Conservation (phyloP, 92 coral and sea anemone genomes). For the Porites divaricata region DNA sequence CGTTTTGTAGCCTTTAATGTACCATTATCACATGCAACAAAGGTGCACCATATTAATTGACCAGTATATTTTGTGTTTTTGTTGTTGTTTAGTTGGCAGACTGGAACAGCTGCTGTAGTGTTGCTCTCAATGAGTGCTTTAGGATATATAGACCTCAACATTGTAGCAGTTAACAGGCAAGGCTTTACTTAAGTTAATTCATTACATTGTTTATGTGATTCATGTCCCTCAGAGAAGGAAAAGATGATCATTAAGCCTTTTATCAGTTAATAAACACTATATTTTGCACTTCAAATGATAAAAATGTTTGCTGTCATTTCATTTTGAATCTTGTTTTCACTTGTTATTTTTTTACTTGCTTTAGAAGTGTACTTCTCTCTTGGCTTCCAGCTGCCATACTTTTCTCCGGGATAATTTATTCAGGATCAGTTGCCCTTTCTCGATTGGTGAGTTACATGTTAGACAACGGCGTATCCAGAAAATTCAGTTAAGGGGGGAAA, state of each 20-base stretch:
- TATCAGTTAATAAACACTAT: no score
- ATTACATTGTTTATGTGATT: neutral
- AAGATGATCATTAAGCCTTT: neutral
- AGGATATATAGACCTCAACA: constrained; percentile 75
- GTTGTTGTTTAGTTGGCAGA: constrained; percentile 81
- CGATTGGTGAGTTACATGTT: constrained; percentile 70
- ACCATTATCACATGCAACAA: no score
- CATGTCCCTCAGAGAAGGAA: neutral
- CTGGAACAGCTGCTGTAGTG: constrained; percentile 70
- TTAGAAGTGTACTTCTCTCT: neutral
- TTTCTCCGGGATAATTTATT: constrained; percentile 83
- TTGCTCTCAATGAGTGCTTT: constrained; percentile 70
- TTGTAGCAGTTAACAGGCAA: constrained; percentile 73
- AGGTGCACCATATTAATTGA: neutral
- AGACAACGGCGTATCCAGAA: no score
- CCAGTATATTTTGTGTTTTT: neutral
- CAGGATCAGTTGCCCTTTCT: constrained; percentile 94
- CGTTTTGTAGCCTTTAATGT: no score
- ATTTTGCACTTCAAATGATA: no score
- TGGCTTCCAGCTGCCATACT: constrained; percentile 84
- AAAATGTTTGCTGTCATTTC: neutral
- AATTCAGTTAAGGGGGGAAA: no score
- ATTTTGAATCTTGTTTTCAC: neutral
- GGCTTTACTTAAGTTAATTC: neutral
- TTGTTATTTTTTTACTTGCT: neutral